Conservation (phyloP, 2,113 vertebrate species). For the Pseudorectes ferrugineus region DNA sequence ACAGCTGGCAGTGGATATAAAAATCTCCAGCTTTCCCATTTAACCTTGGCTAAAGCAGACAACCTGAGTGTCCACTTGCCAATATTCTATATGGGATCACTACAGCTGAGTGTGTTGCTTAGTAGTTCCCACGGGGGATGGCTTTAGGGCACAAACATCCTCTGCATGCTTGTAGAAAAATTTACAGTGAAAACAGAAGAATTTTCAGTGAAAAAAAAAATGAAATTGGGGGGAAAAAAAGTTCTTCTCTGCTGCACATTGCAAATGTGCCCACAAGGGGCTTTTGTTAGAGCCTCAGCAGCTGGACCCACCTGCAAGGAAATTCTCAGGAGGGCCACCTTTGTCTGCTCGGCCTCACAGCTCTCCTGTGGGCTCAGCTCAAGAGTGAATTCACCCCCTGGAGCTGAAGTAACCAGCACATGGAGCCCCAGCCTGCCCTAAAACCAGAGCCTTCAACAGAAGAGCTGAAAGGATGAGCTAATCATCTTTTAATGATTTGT, state of each 20-base stretch:
- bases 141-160: not conserved
- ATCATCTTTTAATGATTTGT: not conserved
- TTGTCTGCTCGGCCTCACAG: not conserved
- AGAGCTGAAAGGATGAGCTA: not conserved
- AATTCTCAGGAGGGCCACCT: not conserved
- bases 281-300: not conserved
- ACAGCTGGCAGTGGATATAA: not conserved
- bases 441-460: not conserved
- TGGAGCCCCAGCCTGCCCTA: not conserved
- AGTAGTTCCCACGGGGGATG: fast-evolving
- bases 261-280: not conserved
- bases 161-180: not conserved
- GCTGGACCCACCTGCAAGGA: not conserved
- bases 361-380: not conserved
- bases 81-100: not conserved
- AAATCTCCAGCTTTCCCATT: not conserved
- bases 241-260: not conserved
- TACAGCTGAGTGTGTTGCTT: not conserved
- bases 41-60: not conserved
- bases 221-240: not conserved
- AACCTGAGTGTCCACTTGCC: not conserved
- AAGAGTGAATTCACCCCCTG: not conserved
- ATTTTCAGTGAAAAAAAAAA: not conserved
- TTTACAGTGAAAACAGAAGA: not conserved
- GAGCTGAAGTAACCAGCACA: not conserved